Percentiles rank a stretch among this genome's conserved stretches.
Conservation (phyloP, 2,888 invertebrate genomes). For the Labia minor region DNA sequence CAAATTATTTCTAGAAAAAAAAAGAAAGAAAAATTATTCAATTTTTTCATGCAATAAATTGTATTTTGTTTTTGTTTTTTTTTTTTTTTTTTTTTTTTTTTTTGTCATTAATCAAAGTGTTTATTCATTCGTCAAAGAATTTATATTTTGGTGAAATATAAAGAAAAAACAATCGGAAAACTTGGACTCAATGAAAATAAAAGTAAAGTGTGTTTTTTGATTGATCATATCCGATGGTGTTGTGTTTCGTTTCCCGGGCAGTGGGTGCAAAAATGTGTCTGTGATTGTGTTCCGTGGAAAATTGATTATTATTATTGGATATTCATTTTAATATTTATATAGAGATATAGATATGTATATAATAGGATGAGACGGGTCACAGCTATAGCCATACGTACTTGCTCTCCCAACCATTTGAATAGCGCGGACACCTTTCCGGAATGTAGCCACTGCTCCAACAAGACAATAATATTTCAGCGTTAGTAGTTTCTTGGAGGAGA, state of each 20-base stretch:
- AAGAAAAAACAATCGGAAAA: too few relatives aligned
- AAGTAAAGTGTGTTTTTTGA: constrained; percentile 37
- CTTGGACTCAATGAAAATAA: background rate
- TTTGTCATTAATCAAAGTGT: too few relatives aligned
- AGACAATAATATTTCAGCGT: constrained; percentile 13
- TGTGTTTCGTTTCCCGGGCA: background rate
- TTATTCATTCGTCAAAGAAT: too few relatives aligned
- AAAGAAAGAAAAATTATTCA: too few relatives aligned
- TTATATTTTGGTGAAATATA: too few relatives aligned
- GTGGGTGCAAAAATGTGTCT: background rate
- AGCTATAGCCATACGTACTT: constrained; percentile 67
- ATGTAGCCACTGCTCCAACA: constrained; percentile 80
- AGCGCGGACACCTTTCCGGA: constrained; percentile 99
- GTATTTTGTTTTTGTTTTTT: too few relatives aligned
- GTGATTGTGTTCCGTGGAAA: constrained; percentile 17
- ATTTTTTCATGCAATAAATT: too few relatives aligned
- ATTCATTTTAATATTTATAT: too few relatives aligned
- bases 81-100: too few relatives aligned
- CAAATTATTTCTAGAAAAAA: too few relatives aligned
- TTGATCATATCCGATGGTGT: background rate
- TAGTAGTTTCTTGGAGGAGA: constrained; percentile 15
- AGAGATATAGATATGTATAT: too few relatives aligned
- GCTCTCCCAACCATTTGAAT: constrained; percentile 97
- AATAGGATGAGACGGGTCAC: constrained; percentile 13
- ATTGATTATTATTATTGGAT: constrained; percentile 19